Percentiles rank a stretch among this genome's conserved stretches.
These are phyloP conservation scores for Lycopodina hypogea DNA, from an alignment of 37 sponge, comb jelly and placozoan genomes.

Conservation along the genomic window DNA sequence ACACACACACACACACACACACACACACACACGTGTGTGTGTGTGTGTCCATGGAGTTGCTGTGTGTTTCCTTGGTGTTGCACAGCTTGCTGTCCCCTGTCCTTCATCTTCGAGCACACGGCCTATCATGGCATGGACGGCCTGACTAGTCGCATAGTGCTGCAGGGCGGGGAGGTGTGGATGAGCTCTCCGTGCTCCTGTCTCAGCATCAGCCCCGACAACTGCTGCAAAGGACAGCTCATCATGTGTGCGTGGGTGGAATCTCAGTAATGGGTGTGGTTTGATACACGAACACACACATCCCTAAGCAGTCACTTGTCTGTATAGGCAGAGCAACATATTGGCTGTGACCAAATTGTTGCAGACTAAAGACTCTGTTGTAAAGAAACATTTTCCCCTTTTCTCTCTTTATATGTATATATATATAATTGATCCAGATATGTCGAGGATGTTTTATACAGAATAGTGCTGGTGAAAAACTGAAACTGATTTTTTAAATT, in stretches of 20 bases:
- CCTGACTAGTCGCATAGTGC: slow-evolving; percentile 32
- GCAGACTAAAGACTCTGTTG: too few species aligned
- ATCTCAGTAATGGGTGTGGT: neutral
- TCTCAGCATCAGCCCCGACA: slow-evolving; percentile 67
- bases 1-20: slow-evolving; percentile 9
- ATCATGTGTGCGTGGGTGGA: slow-evolving; percentile 53
- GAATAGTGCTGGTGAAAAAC: too few species aligned
- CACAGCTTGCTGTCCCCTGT: slow-evolving; percentile 39
- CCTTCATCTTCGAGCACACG: slow-evolving; percentile 70
- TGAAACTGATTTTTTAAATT: too few species aligned
- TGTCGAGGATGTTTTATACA: too few species aligned
- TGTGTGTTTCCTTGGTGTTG: neutral
- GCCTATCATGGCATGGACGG: slow-evolving; percentile 45
- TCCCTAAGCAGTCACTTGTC: too few species aligned
- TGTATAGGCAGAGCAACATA: too few species aligned
- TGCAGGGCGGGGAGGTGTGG: slow-evolving; percentile 33
- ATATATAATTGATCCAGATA: too few species aligned
- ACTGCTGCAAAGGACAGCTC: slow-evolving; percentile 57
- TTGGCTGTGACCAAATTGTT: too few species aligned
- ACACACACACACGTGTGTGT: slow-evolving; percentile 14
- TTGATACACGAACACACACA: neutral
- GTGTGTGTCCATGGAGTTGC: neutral
- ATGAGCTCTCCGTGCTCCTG: slow-evolving; percentile 38
- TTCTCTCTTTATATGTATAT: too few species aligned
- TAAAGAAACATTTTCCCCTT: too few species aligned